phyloP scores from a whole-genome alignment of 2,888 invertebrate species.

The Scaptomyza flava region DNA sequence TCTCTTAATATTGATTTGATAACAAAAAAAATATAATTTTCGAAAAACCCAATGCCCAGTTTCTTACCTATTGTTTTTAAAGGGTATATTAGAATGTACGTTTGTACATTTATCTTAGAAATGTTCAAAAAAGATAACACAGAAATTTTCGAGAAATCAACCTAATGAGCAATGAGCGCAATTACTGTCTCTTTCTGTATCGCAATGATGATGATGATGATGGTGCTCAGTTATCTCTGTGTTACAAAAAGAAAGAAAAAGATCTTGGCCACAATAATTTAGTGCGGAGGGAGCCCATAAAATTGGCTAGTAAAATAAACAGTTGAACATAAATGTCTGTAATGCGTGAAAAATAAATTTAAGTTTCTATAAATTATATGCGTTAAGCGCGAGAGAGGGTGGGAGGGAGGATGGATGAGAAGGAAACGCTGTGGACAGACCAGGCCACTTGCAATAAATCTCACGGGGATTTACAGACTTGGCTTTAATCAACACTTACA shows the following conservation, averaged over 20 bases:
- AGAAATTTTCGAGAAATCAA: slow-evolving; percentile 27
- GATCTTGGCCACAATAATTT: slow-evolving; percentile 4
- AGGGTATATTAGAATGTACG: too few relatives aligned
- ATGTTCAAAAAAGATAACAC: slow-evolving; percentile 6
- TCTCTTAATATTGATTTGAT: too few relatives aligned
- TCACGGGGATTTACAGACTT: slow-evolving; percentile 57
- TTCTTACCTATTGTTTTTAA: too few relatives aligned
- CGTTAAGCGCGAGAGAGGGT: neutral
- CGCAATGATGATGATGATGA: slow-evolving; percentile 2
- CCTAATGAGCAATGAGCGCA: slow-evolving; percentile 3
- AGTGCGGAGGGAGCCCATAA: slow-evolving; percentile 8
- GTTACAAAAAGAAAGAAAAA: neutral
- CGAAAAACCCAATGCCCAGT: too few relatives aligned
- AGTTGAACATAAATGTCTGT: slow-evolving; percentile 26
- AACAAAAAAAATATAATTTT: too few relatives aligned
- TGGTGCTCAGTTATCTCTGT: neutral
- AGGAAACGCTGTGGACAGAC: slow-evolving; percentile 1
- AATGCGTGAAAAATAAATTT: slow-evolving; percentile 74
- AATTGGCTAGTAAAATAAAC: slow-evolving; percentile 46
- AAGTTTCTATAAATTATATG: slow-evolving; percentile 54
- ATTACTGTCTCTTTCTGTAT: slow-evolving; percentile 30
- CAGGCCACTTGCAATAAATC: slow-evolving; percentile 52
- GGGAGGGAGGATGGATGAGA: neutral
- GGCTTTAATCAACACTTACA: slow-evolving; percentile 35
- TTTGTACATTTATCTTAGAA: too few relatives aligned